Evolutionary conservation across 2,113 vertebrate species (phyloP).

Genomic region (Varanus komodoensis): DNA sequence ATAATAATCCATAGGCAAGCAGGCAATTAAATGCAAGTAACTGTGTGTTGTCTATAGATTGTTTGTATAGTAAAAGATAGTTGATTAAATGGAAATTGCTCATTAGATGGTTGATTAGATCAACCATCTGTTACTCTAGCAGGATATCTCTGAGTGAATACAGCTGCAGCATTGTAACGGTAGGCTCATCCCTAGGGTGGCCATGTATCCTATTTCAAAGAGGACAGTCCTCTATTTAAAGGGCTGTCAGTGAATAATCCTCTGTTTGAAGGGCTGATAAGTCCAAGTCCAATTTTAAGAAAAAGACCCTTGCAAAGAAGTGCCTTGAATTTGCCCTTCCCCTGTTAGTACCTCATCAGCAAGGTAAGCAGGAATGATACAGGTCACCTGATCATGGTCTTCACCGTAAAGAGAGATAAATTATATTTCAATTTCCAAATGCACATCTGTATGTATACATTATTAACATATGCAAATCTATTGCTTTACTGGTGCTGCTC

Average conservation of each 20-base stretch:
- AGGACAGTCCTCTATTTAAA: not conserved
- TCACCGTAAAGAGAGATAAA: too few species aligned
- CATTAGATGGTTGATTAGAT: not conserved
- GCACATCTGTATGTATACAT: too few species aligned
- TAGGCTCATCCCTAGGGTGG: not conserved
- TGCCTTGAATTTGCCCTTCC: too few species aligned
- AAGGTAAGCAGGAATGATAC: too few species aligned
- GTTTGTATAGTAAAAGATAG: not conserved
- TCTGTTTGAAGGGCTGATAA: not conserved
- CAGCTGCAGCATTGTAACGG: not conserved
- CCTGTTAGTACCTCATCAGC: too few species aligned
- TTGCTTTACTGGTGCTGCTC: not conserved
- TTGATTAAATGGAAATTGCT: not conserved
- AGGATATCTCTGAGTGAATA: not conserved
- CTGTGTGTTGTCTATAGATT: not conserved
- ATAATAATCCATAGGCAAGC: not conserved
- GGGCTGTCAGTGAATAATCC: too few species aligned
- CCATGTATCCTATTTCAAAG: not conserved
- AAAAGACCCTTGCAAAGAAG: too few species aligned
- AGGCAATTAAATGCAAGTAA: not conserved
- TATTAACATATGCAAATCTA: too few species aligned
- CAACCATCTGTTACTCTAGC: not conserved
- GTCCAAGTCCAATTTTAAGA: not conserved
- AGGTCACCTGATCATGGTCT: too few species aligned
- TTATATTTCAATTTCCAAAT: too few species aligned